These are phyloP conservation scores for Leptinotarsa texana DNA, from an alignment of 1,140 invertebrate species.

Conservation along the genomic window DNA sequence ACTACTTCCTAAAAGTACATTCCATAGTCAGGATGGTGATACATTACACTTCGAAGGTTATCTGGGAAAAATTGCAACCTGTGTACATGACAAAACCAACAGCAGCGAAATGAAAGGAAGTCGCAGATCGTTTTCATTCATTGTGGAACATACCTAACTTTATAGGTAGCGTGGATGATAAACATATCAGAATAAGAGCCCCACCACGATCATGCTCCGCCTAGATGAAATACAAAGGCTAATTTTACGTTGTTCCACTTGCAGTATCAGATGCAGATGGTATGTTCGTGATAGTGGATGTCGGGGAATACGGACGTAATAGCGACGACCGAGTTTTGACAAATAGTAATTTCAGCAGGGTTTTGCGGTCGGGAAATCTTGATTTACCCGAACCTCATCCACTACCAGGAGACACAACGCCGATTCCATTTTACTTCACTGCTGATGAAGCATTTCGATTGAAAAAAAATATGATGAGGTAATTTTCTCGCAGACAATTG, in stretches of 20 bases:
- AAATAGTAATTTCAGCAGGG: no score
- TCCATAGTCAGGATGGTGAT: neutral
- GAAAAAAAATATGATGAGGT: no score
- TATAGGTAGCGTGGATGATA: neutral
- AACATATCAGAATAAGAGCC: neutral
- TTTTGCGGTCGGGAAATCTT: no score
- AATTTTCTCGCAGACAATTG: no score
- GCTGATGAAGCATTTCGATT: no score
- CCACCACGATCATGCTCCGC: neutral
- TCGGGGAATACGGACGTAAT: slow-evolving; percentile 22
- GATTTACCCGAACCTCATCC: no score
- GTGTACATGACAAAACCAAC: neutral
- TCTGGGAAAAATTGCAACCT: neutral
- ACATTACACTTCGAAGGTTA: neutral
- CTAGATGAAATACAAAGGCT: neutral
- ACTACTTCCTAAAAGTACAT: neutral
- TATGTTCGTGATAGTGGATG: slow-evolving; percentile 28
- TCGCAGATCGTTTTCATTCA: neutral
- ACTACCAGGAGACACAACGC: no score
- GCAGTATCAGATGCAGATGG: slow-evolving; percentile 28
- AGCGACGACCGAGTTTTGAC: no score
- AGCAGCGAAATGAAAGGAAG: neutral
- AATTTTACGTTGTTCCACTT: slow-evolving; percentile 9
- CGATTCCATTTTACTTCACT: no score
- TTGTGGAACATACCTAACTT: neutral